phyloP scores from a whole-genome alignment of 2,113 vertebrate species.

The Semicossyphus pulcher region DNA sequence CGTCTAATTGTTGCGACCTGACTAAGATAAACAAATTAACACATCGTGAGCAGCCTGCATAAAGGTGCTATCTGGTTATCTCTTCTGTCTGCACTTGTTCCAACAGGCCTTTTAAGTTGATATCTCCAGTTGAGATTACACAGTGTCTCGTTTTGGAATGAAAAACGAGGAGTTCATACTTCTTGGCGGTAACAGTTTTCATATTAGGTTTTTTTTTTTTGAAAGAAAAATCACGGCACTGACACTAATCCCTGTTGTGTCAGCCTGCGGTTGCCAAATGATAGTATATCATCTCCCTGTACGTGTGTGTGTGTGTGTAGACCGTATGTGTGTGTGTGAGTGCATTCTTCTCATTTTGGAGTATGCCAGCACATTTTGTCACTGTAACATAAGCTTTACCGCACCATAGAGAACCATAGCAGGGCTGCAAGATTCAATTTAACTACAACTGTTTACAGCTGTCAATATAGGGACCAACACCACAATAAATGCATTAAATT shows the following conservation, averaged over 20 bases:
- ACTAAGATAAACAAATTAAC: slow-evolving; percentile 58
- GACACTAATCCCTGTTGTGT: slow-evolving; percentile 77
- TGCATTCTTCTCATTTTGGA: slow-evolving; percentile 67
- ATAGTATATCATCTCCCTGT: slow-evolving; percentile 69
- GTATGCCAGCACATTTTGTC: slow-evolving; percentile 73
- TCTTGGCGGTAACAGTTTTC: slow-evolving; percentile 69
- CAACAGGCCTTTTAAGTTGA: slow-evolving; percentile 68
- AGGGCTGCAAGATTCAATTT: slow-evolving; percentile 77
- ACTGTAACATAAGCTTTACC: slow-evolving; percentile 74
- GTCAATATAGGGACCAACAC: slow-evolving; percentile 82
- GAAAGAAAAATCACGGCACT: slow-evolving; percentile 52
- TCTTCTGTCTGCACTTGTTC: slow-evolving; percentile 55
- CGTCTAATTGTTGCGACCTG: slow-evolving; percentile 4
- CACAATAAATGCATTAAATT: slow-evolving; percentile 86
- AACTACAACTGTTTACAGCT: slow-evolving; percentile 84
- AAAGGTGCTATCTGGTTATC: slow-evolving; percentile 51
- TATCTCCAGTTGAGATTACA: slow-evolving; percentile 60
- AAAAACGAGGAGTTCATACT: slow-evolving; percentile 63
- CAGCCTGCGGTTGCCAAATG: slow-evolving; percentile 74
- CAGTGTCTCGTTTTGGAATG: slow-evolving; percentile 57
- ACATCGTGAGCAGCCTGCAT: slow-evolving; percentile 39
- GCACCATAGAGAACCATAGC: slow-evolving; percentile 66
- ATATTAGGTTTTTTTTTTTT: slow-evolving; percentile 63
- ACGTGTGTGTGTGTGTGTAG: not conserved
- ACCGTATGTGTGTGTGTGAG: slow-evolving; percentile 10